Percentiles rank a stretch among this genome's conserved stretches.
These are phyloP conservation scores for Andinoacara biseriatus DNA, from an alignment of 2,113 vertebrate genomes.

Conservation along the genomic window DNA sequence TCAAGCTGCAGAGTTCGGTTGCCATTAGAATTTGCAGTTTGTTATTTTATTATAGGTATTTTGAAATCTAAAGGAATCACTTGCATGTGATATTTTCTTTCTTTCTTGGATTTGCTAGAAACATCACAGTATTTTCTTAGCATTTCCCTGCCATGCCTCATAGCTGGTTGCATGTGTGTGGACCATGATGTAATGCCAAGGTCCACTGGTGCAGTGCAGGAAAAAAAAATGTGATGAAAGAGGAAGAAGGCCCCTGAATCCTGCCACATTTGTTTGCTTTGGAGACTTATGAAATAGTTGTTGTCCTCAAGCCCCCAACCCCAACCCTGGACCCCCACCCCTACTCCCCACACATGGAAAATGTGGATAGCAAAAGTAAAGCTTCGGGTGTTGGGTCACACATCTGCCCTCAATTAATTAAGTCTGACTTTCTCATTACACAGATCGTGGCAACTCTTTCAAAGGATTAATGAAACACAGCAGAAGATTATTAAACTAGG, in stretches of 20 bases:
- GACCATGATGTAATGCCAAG: slow-evolving; percentile 59
- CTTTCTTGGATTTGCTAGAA: slow-evolving; percentile 12
- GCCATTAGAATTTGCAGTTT: background rate
- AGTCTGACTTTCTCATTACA: slow-evolving; percentile 34
- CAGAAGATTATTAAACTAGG: background rate
- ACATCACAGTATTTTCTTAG: slow-evolving; percentile 22
- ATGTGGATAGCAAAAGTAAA: slow-evolving; percentile 42
- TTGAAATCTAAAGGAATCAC: slow-evolving; percentile 4
- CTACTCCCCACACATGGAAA: slow-evolving; percentile 40
- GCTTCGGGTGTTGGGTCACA: slow-evolving; percentile 27
- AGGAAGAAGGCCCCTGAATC: slow-evolving; percentile 37
- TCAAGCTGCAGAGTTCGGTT: slow-evolving; percentile 16
- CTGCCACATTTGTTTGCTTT: slow-evolving; percentile 33
- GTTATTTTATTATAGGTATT: slow-evolving; percentile 19
- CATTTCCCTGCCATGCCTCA: slow-evolving; percentile 18
- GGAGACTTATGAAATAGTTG: slow-evolving; percentile 34
- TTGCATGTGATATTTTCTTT: slow-evolving; percentile 41
- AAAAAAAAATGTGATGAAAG: slow-evolving; percentile 44
- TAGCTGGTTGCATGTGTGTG: slow-evolving; percentile 49
- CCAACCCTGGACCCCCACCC: background rate
- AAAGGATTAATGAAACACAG: slow-evolving; percentile 32
- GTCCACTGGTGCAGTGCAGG: slow-evolving; percentile 32
- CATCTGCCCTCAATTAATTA: slow-evolving; percentile 42
- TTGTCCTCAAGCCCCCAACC: slow-evolving; percentile 11
- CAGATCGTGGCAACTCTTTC: slow-evolving; percentile 18